Percentiles rank a stretch among this genome's conserved stretches.
Evolutionary conservation across 37 sponge, comb jelly and placozoan species (phyloP).

Genomic region (Spongia lamella): DNA sequence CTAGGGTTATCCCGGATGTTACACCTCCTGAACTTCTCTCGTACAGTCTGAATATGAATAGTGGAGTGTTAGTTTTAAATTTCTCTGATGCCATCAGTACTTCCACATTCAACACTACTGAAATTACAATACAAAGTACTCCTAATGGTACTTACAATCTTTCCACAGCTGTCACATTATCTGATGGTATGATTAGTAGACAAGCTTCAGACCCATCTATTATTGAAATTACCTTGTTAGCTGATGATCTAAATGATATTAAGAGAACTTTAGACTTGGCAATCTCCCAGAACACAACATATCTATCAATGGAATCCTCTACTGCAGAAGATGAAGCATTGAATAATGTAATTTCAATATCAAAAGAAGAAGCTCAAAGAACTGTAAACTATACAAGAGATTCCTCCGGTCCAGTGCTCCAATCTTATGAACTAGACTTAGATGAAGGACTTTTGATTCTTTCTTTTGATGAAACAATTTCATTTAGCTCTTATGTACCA

Average conservation of each 20-base stretch:
- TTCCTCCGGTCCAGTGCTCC: constrained; percentile 51
- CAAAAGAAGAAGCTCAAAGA: constrained; percentile 11
- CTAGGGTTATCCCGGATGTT: constrained; percentile 55
- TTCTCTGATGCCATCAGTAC: constrained; percentile 82
- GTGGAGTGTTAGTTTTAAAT: constrained; percentile 48
- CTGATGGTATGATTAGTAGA: constrained; percentile 48
- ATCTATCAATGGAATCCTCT: constrained; percentile 37
- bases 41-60: constrained; percentile 71
- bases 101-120: constrained; percentile 62
- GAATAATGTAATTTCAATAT: constrained; percentile 49
- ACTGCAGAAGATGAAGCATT: constrained; percentile 68
- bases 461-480: constrained; percentile 78
- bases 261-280: constrained; percentile 67
- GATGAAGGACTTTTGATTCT: constrained; percentile 68
- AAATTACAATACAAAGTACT: constrained; percentile 68
- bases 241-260: constrained; percentile 70
- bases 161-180: constrained; percentile 49
- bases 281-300: constrained; percentile 33
- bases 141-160: constrained; percentile 3
- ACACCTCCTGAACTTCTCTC: constrained; percentile 64
- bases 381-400: constrained; percentile 30
- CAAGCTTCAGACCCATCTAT: constrained; percentile 30
- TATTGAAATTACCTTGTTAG: constrained; percentile 42
- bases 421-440: constrained; percentile 58
- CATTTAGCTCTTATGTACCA: constrained; percentile 45